phyloP scores from a whole-genome alignment of 2,113 vertebrate species.

The Hoplias malabaricus region DNA sequence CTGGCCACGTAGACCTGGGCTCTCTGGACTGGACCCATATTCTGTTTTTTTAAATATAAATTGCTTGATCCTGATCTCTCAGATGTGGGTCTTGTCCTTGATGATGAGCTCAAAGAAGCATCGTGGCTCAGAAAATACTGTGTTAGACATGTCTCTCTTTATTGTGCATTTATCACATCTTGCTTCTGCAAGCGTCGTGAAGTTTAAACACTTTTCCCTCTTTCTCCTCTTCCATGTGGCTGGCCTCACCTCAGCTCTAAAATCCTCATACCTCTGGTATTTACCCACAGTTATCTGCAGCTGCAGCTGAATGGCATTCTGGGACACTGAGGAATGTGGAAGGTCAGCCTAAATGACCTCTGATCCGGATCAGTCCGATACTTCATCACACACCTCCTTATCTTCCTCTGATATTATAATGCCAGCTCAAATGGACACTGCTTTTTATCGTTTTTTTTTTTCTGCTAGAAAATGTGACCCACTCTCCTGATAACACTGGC shows the following conservation, averaged over 20 bases:
- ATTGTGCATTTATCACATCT: constrained; percentile 11
- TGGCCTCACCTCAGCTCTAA: constrained; percentile 80
- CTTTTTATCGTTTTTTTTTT: not conserved
- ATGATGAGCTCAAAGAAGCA: not conserved
- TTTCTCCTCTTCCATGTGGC: constrained; percentile 55
- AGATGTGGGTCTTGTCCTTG: constrained; percentile 21
- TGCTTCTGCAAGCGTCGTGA: not conserved
- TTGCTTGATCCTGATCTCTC: not conserved
- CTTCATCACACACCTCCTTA: constrained; percentile 29
- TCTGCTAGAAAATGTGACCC: not conserved
- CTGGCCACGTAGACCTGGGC: no score
- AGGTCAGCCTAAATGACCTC: constrained; percentile 71
- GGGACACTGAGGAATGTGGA: constrained; percentile 78
- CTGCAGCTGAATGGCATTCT: constrained; percentile 87
- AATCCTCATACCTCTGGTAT: constrained; percentile 86
- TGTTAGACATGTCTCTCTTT: not conserved
- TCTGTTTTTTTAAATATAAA: not conserved
- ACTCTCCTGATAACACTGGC: not conserved
- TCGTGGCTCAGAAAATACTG: not conserved
- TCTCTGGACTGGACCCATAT: not conserved
- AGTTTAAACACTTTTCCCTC: not conserved
- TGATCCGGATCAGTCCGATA: constrained; percentile 18
- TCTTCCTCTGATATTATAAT: constrained; percentile 29
- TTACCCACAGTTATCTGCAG: constrained; percentile 83
- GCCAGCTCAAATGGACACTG: constrained; percentile 6